Evolutionary conservation across 2,113 vertebrate genomes (phyloP), one percentile per base, ranked within the genome.

Genomic region (Albula goreensis): DNA sequence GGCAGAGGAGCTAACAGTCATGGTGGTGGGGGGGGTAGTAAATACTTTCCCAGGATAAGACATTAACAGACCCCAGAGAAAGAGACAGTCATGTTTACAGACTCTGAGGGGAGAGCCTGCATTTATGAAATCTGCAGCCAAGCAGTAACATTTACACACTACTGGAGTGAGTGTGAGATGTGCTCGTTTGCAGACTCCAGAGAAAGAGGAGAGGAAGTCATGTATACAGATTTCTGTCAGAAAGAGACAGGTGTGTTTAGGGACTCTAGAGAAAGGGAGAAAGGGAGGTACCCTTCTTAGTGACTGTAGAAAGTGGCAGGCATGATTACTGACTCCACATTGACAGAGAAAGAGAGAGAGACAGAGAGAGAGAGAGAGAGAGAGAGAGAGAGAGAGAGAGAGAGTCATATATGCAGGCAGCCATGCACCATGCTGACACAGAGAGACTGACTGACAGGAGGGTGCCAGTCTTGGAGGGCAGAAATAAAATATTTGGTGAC

Each of bases 311-410:
- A 49, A 19, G 79, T 7, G 79, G 50, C 19, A 2, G 50, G 8
- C 6, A 81, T 50, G 13, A 6, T 19, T 51, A 41, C 31, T 41
- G 31, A 41, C 31, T 41, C 31, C 0, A 41, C 31, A 41, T n/a
- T n/a, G 78, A 48, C 12, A 63, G 57, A 87, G 2, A 83, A 66
- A 86, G 56, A 50, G 22, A 70, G 79, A 80, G 8, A 79, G 2
- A 25, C 11, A 81, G 80, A 48, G 48, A 50, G 15, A 52, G 60
- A 19, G 50, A 85, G 41, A 85, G 50, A 85, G 31, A 85, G 50
- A 6, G 80, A 53, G 80, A n/a, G n/a, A 25, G 80, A 17, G n/a
- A 82, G 80, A 82, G n/a, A 56, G 48, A 15, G 85, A 50, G 66
- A 83, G 88, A 70, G 70, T 84, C 31, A 41, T 41, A 41, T 41